A percentile compares a stretch with the other conserved stretches of the same genome.
Evolutionary conservation across 2,888 invertebrate genomes (phyloP).

Genomic region (Fragum whitleyi): DNA sequence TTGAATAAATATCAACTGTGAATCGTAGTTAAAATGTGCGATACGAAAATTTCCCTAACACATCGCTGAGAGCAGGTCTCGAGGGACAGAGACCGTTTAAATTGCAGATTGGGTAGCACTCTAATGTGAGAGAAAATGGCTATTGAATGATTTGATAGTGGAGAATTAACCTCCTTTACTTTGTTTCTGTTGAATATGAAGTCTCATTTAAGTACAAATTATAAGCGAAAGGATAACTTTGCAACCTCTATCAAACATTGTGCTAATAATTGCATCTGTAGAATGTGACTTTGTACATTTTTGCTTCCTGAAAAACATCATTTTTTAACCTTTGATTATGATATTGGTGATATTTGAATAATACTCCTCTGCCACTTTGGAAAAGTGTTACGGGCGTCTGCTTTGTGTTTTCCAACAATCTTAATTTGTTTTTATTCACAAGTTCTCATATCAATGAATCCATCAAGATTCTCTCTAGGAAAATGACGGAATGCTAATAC

Average conservation of each 20-base stretch:
- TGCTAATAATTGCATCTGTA: no score
- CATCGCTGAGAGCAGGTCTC: slow-evolving; percentile 48
- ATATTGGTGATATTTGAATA: no score
- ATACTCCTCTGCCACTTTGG: background rate
- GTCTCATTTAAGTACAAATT: no score
- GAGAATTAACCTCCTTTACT: slow-evolving; percentile 44
- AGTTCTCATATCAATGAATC: slow-evolving; percentile 59
- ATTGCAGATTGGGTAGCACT: slow-evolving; percentile 54
- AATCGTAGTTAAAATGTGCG: background rate
- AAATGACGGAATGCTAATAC: slow-evolving; percentile 14
- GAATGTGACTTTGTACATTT: no score
- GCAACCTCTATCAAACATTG: no score
- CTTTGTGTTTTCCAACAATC: slow-evolving; percentile 58
- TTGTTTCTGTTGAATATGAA: no score
- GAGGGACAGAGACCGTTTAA: slow-evolving; percentile 54
- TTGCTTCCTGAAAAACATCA: no score
- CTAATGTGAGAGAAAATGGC: slow-evolving; percentile 60
- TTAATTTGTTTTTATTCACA: slow-evolving; percentile 70
- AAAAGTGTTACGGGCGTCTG: slow-evolving; percentile 48
- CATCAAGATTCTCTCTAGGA: slow-evolving; percentile 43
- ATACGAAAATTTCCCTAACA: slow-evolving; percentile 19
- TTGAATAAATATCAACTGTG: no score
- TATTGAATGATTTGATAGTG: slow-evolving; percentile 65
- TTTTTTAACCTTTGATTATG: no score
- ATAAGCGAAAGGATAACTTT: no score